Conservation (phyloP, 2,113 vertebrate species). For the Rhinopithecus roxellana region DNA sequence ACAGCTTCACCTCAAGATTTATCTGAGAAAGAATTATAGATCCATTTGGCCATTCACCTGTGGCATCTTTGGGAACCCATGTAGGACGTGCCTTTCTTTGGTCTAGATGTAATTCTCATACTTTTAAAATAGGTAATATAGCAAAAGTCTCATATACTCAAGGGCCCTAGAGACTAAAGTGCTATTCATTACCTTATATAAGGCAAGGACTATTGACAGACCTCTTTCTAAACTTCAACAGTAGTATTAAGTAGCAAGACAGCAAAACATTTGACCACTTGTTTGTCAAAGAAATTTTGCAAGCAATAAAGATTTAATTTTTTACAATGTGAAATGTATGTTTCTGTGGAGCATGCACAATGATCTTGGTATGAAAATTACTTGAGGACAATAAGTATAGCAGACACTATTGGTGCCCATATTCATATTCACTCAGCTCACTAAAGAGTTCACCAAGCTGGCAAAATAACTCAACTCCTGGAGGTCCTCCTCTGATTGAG, state of each 20-base stretch:
- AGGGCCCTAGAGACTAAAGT: not conserved
- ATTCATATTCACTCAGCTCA: not conserved
- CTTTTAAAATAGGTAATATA: not conserved
- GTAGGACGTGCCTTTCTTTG: not conserved
- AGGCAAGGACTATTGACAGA: not conserved
- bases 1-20: not conserved
- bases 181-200: not conserved
- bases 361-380: not conserved
- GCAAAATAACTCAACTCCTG: not conserved
- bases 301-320: not conserved
- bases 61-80: not conserved
- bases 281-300: not conserved
- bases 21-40: not conserved
- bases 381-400: not conserved
- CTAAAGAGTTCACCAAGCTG: not conserved
- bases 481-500: not conserved
- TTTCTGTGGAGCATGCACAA: not conserved
- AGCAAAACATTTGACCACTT: not conserved
- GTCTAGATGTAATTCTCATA: not conserved
- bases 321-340: not conserved
- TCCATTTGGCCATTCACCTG: not conserved
- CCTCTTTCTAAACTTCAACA: not conserved
- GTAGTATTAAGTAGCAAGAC: not conserved
- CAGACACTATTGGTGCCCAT: not conserved
- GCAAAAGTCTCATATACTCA: not conserved